Evolutionary conservation across 2,797 vertebrate species (phyloP).

Genomic region (Danio jaintianensis): DNA sequence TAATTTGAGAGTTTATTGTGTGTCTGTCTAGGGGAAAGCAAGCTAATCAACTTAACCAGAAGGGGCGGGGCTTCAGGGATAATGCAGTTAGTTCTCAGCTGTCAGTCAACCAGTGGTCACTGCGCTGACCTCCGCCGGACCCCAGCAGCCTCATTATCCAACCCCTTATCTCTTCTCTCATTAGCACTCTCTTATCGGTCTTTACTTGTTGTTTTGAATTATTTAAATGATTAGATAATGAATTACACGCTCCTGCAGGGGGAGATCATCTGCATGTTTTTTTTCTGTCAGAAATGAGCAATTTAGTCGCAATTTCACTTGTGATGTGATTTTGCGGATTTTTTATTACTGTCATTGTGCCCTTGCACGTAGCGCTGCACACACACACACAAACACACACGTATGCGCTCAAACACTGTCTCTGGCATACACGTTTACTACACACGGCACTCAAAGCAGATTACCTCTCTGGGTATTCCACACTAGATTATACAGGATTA

Average conservation of each 20-base stretch:
- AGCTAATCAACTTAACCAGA: conserved; percentile 59
- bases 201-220: not conserved
- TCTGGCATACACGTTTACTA: conserved; percentile 34
- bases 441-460: conserved; percentile 57
- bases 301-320: conserved; percentile 45
- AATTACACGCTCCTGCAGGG: not conserved
- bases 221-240: conserved; percentile 30
- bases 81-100: conserved; percentile 50
- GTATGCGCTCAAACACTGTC: conserved; percentile 32
- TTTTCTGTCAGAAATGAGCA: conserved; percentile 18
- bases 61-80: conserved; percentile 68
- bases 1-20: conserved; percentile 40
- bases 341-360: conserved; percentile 43
- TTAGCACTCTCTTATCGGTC: conserved; percentile 16
- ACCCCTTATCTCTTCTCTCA: not conserved
- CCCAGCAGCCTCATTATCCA: not conserved
- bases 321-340: conserved; percentile 45
- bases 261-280: not conserved
- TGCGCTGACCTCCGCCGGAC: conserved; percentile 16
- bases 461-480: conserved; percentile 61
- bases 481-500: conserved; percentile 64
- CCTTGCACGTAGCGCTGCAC: conserved; percentile 18
- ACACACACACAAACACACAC: conserved; percentile 10
- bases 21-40: conserved; percentile 45
- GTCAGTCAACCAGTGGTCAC: conserved; percentile 45